These are phyloP conservation scores for Helogale parvula DNA, from an alignment of 2,113 vertebrate genomes.

Conservation along the genomic window DNA sequence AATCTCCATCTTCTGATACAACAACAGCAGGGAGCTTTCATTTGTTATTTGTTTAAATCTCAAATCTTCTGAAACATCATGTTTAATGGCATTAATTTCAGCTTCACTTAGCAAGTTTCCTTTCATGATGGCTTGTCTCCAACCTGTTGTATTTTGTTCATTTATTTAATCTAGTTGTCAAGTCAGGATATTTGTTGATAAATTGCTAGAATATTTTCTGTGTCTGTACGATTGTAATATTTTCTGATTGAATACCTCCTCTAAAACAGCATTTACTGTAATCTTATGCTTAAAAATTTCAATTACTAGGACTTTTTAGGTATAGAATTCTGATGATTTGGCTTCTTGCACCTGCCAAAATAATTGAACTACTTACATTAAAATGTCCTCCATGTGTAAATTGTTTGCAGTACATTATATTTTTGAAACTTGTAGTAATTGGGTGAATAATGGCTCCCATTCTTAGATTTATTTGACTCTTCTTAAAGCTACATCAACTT, in stretches of 20 bases:
- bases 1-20: background rate
- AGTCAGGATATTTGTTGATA: conserved; percentile 58
- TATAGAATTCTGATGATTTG: background rate
- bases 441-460: background rate
- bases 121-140: conserved; percentile 46
- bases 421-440: background rate
- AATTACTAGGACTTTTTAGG: background rate
- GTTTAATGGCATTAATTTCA: conserved; percentile 59
- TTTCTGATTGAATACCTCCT: conserved; percentile 47
- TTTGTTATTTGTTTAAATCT: conserved; percentile 49
- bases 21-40: background rate
- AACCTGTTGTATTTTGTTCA: conserved; percentile 55
- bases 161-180: conserved; percentile 68
- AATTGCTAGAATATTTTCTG: conserved; percentile 47
- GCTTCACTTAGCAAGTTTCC: conserved; percentile 45
- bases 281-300: conserved; percentile 47
- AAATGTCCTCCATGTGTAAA: background rate
- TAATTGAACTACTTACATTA: background rate
- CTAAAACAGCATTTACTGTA: conserved; percentile 34
- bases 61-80: conserved; percentile 5
- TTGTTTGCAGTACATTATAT: background rate
- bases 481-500: background rate
- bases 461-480: background rate
- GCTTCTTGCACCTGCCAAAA: background rate
- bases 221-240: conserved; percentile 21